phyloP scores from a whole-genome alignment of 2,113 vertebrate species.

The Tauraco erythrolophus region DNA sequence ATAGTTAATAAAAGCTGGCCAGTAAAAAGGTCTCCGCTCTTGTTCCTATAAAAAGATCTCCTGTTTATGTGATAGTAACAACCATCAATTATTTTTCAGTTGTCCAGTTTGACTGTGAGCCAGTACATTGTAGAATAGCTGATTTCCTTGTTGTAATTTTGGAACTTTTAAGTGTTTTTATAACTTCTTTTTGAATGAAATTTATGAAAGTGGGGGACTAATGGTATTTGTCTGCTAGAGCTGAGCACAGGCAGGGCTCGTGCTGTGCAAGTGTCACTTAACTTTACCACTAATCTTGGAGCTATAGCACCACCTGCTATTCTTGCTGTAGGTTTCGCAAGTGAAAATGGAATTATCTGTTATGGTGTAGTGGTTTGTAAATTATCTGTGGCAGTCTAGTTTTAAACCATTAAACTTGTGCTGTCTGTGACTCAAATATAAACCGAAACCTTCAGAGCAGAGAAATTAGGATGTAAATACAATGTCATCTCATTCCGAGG shows the following conservation, averaged over 20 bases:
- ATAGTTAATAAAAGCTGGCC: background rate
- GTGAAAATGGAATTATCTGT: slow-evolving; percentile 42
- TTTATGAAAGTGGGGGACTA: background rate
- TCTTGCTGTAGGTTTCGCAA: background rate
- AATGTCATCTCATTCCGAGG: background rate
- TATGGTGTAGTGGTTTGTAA: slow-evolving; percentile 20
- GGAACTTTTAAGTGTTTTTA: background rate
- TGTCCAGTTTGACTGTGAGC: background rate
- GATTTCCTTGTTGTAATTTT: background rate
- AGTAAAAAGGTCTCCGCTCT: background rate
- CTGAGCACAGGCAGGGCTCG: background rate
- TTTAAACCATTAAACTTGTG: slow-evolving; percentile 27
- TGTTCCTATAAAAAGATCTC: background rate
- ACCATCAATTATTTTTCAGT: background rate
- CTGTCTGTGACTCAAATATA: background rate
- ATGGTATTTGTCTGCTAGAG: background rate
- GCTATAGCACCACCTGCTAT: slow-evolving; percentile 12
- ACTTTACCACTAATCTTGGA: slow-evolving; percentile 2
- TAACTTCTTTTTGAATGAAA: background rate
- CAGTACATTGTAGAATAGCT: background rate
- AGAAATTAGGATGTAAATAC: background rate
- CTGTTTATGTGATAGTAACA: background rate
- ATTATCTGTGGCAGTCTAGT: slow-evolving; percentile 5
- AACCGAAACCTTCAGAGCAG: background rate
- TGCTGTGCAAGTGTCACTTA: background rate